Evolutionary conservation across 2,797 vertebrate genomes (phyloP), one percentile per base, ranked within the genome.

Genomic region (Adrianichthys oophorus): DNA sequence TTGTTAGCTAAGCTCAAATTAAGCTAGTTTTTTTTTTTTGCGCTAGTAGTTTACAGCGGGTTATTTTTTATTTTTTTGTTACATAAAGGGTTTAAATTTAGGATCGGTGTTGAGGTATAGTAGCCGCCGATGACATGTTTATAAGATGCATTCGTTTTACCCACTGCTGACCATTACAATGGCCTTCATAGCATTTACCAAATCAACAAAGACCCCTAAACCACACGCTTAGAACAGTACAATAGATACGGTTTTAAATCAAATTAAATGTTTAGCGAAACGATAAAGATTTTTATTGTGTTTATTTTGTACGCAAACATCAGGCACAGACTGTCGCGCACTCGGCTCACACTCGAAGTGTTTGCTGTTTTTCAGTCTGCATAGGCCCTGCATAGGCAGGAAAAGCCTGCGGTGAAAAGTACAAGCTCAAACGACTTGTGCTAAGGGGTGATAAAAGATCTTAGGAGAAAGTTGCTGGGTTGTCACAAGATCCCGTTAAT

Each of bases 301-400:
- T 37, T 1, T 12, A 37, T 12, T 7, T 37, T 12, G 32, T 37
- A 2, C 29, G 29, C 29, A 12, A 10, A 32, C 29, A 12, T 10
- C 10, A 37, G 10, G 3, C 10, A 12, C 32, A 37, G 10, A 37
- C 10, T 12, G 29, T 10, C 10, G 43, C 7, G 4, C 42, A 67
- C 46, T 74, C 55, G 18, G 68, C 51, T 64, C 63, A 37, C 29
- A 24, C 41, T 45, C 41, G 52, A 21, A 18, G 32, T 32, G 21
- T 8, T 48, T 54, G 62, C 59, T 56, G 29, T 50, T 52, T 5
- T n/a, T 40, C 42, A 57, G 44, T 23, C 14, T 21, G 18, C 32
- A 12, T 2, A 69, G 83, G 83, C 84, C 86, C 73, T 59, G 60
- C 52, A 53, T 64, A 26, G 73, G 42, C 40, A 49, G 32, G 42